A percentile compares a stretch with the other conserved stretches of the same genome.
Conservation (phyloP, 1,140 invertebrate genomes). For the Fopius arisanus region DNA sequence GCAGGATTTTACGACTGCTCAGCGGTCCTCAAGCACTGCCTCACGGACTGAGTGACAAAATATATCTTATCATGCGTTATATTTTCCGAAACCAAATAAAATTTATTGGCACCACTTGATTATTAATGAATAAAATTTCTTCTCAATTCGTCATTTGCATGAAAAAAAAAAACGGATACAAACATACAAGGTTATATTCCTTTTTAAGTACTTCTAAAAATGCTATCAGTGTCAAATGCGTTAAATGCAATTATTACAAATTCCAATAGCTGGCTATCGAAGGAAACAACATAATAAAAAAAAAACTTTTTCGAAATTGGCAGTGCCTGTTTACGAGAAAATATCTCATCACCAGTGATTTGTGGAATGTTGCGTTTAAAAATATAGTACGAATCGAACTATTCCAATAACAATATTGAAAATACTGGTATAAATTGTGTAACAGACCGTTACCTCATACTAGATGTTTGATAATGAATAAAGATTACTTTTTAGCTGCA, state of each 20-base stretch:
- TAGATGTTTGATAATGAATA: not conserved
- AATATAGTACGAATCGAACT: not conserved
- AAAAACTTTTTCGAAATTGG: not conserved
- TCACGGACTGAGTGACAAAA: too few relatives aligned
- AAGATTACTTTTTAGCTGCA: not conserved
- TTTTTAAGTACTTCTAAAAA: not conserved
- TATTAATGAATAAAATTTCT: not conserved
- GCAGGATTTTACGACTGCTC: too few relatives aligned
- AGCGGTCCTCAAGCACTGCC: too few relatives aligned
- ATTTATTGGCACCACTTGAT: not conserved
- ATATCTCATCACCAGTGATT: not conserved
- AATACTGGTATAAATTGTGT: not conserved
- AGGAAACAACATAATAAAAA: not conserved
- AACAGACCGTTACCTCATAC: not conserved
- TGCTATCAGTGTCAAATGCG: not conserved
- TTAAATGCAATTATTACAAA: not conserved
- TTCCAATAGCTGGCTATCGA: not conserved
- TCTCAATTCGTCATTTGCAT: not conserved
- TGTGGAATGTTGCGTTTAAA: not conserved
- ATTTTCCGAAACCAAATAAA: not conserved
- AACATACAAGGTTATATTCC: not conserved
- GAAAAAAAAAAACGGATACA: not conserved
- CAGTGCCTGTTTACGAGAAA: not conserved
- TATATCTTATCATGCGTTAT: not conserved
- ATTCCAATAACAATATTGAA: not conserved